phyloP scores from a whole-genome alignment of 1,140 invertebrate genomes.

The Drosophila truncata region DNA sequence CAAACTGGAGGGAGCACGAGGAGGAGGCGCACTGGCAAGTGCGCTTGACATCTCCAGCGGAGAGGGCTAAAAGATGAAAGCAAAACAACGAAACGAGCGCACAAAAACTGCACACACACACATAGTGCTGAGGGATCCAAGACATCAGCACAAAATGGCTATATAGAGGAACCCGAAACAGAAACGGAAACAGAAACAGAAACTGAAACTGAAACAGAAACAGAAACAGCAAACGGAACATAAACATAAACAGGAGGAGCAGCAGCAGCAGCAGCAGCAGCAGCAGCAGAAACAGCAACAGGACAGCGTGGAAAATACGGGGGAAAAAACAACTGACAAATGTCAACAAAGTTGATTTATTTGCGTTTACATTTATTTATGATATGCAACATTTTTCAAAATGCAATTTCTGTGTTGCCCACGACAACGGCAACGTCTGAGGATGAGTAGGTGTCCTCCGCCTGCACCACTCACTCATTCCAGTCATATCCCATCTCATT shows the following conservation, averaged over 20 bases:
- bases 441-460: slow-evolving; percentile 38
- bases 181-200: not conserved
- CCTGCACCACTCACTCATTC: not conserved
- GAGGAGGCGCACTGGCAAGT: slow-evolving; percentile 38
- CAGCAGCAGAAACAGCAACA: slow-evolving; percentile 4
- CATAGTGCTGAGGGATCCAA: slow-evolving; percentile 29
- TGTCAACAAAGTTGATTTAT: slow-evolving; percentile 82
- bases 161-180: slow-evolving; percentile 8
- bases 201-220: slow-evolving; percentile 4
- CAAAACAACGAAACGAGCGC: slow-evolving; percentile 36
- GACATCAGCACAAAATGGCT: slow-evolving; percentile 22
- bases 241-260: slow-evolving; percentile 8
- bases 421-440: slow-evolving; percentile 38
- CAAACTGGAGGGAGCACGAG: not conserved
- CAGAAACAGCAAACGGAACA: slow-evolving; percentile 17
- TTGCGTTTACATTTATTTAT: slow-evolving; percentile 82
- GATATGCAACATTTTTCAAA: slow-evolving; percentile 80
- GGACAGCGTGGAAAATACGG: slow-evolving; percentile 1
- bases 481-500: not conserved
- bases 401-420: slow-evolving; percentile 71
- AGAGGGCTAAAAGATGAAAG: slow-evolving; percentile 47
- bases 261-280: slow-evolving; percentile 1
- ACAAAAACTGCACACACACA: slow-evolving; percentile 34
- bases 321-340: slow-evolving; percentile 62
- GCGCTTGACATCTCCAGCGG: slow-evolving; percentile 66